A percentile compares a stretch with the other conserved stretches of the same genome.
These are phyloP conservation scores for Poeciliopsis turneri DNA, from an alignment of 2,797 vertebrate species.

Conservation along the genomic window DNA sequence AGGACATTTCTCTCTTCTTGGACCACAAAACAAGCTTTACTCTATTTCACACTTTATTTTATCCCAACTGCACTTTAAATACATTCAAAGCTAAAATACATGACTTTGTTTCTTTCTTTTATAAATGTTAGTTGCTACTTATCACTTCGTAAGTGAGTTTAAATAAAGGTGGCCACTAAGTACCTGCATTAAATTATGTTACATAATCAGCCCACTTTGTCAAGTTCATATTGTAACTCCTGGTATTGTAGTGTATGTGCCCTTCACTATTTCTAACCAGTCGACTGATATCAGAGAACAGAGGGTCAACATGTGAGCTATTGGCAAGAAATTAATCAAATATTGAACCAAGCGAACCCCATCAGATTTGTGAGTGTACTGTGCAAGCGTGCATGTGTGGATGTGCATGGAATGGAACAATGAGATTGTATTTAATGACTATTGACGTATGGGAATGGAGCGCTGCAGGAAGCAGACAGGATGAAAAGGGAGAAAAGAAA, in stretches of 20 bases:
- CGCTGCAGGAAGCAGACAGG: slow-evolving; percentile 63
- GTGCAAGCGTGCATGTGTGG: slow-evolving; percentile 12
- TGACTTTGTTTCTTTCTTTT: not conserved
- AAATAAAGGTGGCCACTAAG: not conserved
- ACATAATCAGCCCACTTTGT: slow-evolving; percentile 8
- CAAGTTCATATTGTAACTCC: slow-evolving; percentile 8
- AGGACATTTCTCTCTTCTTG: not conserved
- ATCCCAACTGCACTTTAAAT: not conserved
- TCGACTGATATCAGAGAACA: slow-evolving; percentile 52
- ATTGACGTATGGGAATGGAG: slow-evolving; percentile 71
- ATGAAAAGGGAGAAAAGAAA: slow-evolving; percentile 49
- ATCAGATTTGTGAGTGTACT: slow-evolving; percentile 37
- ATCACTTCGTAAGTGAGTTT: not conserved
- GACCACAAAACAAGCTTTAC: not conserved
- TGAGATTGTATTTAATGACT: slow-evolving; percentile 80
- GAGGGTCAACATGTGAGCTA: slow-evolving; percentile 43
- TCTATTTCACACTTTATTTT: not conserved
- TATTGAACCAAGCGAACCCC: slow-evolving; percentile 64
- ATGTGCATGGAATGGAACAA: slow-evolving; percentile 28
- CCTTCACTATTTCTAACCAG: slow-evolving; percentile 47
- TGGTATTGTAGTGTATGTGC: slow-evolving; percentile 36
- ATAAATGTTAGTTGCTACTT: not conserved
- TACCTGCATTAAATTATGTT: not conserved
- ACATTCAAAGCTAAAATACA: not conserved
- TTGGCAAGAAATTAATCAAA: slow-evolving; percentile 71